phyloP scores from a whole-genome alignment of 2,113 vertebrate species.

The Phoenicopterus ruber region DNA sequence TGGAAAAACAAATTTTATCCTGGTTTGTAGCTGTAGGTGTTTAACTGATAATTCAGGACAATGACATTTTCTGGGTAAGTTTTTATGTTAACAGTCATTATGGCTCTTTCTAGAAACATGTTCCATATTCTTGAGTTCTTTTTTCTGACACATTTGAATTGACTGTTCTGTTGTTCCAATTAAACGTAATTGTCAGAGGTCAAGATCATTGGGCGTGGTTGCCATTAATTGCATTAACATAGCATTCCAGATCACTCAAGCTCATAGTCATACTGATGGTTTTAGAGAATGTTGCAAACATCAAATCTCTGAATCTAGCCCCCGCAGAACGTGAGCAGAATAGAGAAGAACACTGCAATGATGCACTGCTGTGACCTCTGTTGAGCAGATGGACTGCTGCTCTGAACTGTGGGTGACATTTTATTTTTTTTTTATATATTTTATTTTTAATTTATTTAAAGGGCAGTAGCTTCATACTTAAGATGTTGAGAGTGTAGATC shows the following conservation, averaged over 20 bases:
- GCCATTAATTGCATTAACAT: background rate
- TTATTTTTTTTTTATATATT: background rate
- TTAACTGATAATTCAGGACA: background rate
- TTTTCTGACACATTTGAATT: background rate
- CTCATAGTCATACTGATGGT: background rate
- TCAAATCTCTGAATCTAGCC: background rate
- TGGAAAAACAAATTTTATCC: background rate
- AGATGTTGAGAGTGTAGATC: background rate
- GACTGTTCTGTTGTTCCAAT: background rate
- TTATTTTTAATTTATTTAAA: background rate
- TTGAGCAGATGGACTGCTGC: background rate
- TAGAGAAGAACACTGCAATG: background rate
- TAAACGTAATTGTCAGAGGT: background rate
- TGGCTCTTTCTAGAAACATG: background rate
- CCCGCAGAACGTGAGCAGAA: background rate
- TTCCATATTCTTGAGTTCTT: background rate
- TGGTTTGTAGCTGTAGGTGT: background rate
- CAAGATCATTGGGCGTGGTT: background rate
- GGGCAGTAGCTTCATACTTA: background rate
- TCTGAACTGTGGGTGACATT: background rate
- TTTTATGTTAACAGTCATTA: background rate
- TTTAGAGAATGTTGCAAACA: background rate
- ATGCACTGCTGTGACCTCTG: background rate
- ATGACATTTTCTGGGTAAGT: background rate
- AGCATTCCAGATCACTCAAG: background rate